A percentile compares a stretch with the other conserved stretches of the same genome.
These are phyloP conservation scores for Xestia sexstrigata DNA, from an alignment of 2,888 invertebrate genomes.

Conservation along the genomic window DNA sequence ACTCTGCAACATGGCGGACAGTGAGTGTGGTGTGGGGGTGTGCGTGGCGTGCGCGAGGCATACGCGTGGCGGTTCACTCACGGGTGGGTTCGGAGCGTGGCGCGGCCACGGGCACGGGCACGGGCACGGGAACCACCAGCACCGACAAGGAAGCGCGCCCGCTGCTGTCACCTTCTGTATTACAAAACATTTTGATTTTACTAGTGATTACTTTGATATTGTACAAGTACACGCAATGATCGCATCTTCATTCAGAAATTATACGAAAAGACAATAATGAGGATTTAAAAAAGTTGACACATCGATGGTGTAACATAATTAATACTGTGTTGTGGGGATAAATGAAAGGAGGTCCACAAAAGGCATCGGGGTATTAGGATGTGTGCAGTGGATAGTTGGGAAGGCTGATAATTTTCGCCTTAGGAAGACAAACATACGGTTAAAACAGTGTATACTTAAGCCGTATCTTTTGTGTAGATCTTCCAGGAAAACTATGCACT, in stretches of 20 bases:
- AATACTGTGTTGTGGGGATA: background rate
- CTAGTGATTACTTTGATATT: background rate
- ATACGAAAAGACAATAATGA: background rate
- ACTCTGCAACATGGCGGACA: slow-evolving; percentile 37
- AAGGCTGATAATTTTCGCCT: background rate
- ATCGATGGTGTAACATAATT: background rate
- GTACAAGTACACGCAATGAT: background rate
- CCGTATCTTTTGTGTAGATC: background rate
- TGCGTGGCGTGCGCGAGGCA: background rate
- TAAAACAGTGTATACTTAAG: background rate
- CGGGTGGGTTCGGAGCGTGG: slow-evolving; percentile 3
- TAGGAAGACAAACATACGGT: background rate
- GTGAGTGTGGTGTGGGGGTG: background rate
- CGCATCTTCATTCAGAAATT: background rate
- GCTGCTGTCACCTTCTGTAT: slow-evolving; percentile 52
- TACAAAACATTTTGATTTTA: background rate
- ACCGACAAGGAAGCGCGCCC: slow-evolving; percentile 67
- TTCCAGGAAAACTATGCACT: background rate
- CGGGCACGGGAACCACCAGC: slow-evolving; percentile 76
- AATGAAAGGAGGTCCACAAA: background rate
- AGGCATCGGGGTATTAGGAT: background rate
- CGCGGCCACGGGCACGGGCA: slow-evolving; percentile 59
- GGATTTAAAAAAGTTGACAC: background rate
- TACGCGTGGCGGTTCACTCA: slow-evolving; percentile 23
- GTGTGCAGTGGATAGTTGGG: background rate